phyloP scores from a whole-genome alignment of 2,888 invertebrate species.

The Keiferia lycopersicella region DNA sequence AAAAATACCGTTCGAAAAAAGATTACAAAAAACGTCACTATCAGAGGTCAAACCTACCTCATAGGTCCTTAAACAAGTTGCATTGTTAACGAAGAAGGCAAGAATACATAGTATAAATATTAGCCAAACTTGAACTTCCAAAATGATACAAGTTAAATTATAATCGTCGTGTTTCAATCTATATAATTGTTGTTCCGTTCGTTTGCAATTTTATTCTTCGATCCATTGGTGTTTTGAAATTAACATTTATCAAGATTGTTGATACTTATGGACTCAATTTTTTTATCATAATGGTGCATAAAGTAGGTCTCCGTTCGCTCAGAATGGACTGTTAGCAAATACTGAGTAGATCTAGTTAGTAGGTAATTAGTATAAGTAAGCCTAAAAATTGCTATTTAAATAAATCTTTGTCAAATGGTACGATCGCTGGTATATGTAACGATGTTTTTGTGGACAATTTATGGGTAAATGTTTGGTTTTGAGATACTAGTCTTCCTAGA shows the following conservation, averaged over 20 bases:
- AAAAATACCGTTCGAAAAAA: no score
- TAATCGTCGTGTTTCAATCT: not conserved
- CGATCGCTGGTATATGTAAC: constrained; percentile 37
- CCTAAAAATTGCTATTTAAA: constrained; percentile 37
- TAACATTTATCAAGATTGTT: not conserved
- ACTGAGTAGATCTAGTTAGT: constrained; percentile 6
- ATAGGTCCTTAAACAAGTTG: no score
- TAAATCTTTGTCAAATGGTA: constrained; percentile 32
- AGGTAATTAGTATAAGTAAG: constrained; percentile 33
- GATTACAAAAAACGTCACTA: no score
- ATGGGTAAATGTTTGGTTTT: not conserved
- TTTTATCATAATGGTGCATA: constrained; percentile 44
- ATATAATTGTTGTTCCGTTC: not conserved
- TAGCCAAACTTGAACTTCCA: not conserved
- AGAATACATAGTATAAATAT: not conserved
- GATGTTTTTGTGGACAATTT: constrained; percentile 41
- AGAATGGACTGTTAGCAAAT: constrained; percentile 11
- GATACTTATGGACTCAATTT: not conserved
- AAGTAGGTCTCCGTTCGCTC: constrained; percentile 37
- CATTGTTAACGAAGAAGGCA: not conserved
- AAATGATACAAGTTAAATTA: not conserved
- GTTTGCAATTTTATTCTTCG: not conserved
- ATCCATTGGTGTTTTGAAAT: not conserved
- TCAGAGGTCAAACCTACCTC: no score
- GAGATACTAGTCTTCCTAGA: constrained; percentile 20